Conservation (phyloP, 2,113 vertebrate genomes). For the Verasper variegatus region DNA sequence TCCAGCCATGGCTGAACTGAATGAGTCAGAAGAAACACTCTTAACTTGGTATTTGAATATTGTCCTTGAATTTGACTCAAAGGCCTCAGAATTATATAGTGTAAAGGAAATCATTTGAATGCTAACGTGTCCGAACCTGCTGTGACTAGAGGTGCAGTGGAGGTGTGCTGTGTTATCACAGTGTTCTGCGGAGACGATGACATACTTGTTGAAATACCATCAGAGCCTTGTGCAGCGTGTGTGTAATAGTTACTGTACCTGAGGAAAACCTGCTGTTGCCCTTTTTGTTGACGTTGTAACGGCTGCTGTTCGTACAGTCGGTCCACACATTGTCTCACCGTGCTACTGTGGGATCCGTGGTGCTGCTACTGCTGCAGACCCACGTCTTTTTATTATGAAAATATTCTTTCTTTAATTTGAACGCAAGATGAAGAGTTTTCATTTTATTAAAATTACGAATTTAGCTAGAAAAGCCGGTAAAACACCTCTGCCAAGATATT, state of each 20-base stretch:
- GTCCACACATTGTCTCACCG: neutral
- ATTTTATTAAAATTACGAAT: no score
- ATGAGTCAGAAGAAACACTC: no score
- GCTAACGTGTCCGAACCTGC: neutral
- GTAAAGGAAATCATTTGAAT: neutral
- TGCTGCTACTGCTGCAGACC: neutral
- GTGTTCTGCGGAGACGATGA: neutral
- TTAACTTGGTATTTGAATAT: no score
- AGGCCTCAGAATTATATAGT: neutral
- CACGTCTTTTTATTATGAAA: neutral
- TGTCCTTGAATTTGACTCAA: no score
- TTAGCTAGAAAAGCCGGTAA: no score
- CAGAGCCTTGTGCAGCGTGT: neutral
- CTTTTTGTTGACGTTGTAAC: constrained; percentile 24
- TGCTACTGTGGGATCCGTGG: neutral
- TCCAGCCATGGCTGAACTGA: no score
- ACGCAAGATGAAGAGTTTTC: no score
- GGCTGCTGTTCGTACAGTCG: constrained; percentile 22
- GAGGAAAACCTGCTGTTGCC: constrained; percentile 3
- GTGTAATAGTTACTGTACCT: constrained; percentile 42
- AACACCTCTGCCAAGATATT: no score
- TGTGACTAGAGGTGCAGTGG: neutral
- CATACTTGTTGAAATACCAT: constrained; percentile 16
- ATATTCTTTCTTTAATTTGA: neutral
- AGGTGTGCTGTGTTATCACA: neutral